Evolutionary conservation across 2,888 invertebrate genomes (phyloP), one percentile per base, ranked within the genome.

Genomic region (Chaetogeoica ovagalla): DNA sequence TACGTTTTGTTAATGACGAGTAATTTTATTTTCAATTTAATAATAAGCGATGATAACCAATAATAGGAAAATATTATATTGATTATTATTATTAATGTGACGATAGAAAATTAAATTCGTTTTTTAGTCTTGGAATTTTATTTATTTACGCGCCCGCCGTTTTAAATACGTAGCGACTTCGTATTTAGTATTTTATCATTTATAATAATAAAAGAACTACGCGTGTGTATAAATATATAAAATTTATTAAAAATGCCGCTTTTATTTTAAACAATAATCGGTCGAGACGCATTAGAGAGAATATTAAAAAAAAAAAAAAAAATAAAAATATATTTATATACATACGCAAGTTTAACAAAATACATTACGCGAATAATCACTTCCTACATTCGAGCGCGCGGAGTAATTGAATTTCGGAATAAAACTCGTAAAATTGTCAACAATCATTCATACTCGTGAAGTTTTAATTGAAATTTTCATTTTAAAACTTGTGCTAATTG

Each of bases 381-480:
- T 19, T 13, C 11, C 39, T 75, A 75, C 21, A 21, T 55, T 74
- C 39, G 62, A 37, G 52, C 39, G 39, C 30, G 30, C 30, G 30
- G 30, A 48, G 23, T 76, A 76, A 76, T 68, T 76, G n/a, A 48
- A 68, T 68, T 76, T 59, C 5, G 30, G 43, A 43, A 76, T n/a
- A 43, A 66, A 75, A 66, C 57, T 75, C 19, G 43, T 59, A 75
- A 66, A 66, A 76, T 76, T 76, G 57, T 68, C 75, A 76, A 76
- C 75, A 76, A 76, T 76, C 75, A 68, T 76, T 76, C 75, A 76
- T 76, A 68, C 57, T 59, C 15, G 57, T 76, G 68, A 76, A 76
- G 68, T 76, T 76, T 68, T 76, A 76, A 76, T 76, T 76, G 75
- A 66, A 76, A 76, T 59, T 76, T 68, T 68, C 30, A 48, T 76